Evolutionary conservation across 1,140 invertebrate species (phyloP), one percentile per base, ranked within the genome.

Genomic region (Sitophilus oryzae): DNA sequence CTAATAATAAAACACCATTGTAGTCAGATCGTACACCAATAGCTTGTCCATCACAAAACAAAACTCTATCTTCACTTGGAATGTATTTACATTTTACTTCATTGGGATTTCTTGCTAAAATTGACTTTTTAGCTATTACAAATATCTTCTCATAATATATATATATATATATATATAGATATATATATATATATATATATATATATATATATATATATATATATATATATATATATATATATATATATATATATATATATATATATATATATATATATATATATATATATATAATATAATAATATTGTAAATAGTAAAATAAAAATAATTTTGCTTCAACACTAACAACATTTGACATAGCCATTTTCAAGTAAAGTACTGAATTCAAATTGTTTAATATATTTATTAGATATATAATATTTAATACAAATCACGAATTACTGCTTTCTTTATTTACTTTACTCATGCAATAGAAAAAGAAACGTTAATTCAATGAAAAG

Each of bases 21-120:
- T 93, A 89, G 70, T 94, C 91, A 41, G 86, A 85, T 45, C 93
- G 79, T 30, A 92, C 80, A 51, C 90, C 89, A 52, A 94, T 77
- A 52, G 84, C 82, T 65, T 81, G 78, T 45, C 82, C 83, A 79
- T 92, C 87, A 73, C 85, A 86, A 64, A 91, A 83, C 53, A 93
- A 77, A 45, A 93, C 79, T 72, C 86, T 84, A 67, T 92, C 89
- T 66, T 86, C 81, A 56, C 82, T 82, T 44, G 84, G 73, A 66
- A 91, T 79, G 72, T 92, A 93, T 60, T 81, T 77, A 59, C 88
- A 82, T 66, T 77, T 75, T 19, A 85, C 62, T 53, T 74, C 74
- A 56, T 75, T 75, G 59, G 75, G 73, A 56, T 74, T 66, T 70
- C 75, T 73, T 56, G 76, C 81, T 84, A 49, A 34, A 70, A 60